Conservation (phyloP, 2,888 invertebrate species). For the Cotesia congregata region DNA sequence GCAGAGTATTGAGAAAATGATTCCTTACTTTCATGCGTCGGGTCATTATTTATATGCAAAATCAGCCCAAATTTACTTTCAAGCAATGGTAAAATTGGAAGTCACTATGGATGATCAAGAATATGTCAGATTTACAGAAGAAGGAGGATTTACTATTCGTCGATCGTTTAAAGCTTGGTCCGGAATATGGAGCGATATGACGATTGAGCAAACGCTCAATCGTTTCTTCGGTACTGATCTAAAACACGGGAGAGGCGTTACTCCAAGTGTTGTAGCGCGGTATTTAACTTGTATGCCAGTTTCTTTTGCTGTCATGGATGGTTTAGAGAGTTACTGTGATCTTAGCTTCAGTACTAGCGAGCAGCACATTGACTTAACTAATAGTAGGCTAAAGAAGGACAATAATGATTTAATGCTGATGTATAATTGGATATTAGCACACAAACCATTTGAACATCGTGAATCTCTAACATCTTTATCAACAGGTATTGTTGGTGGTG, state of each 20-base stretch:
- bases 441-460: slow-evolving; percentile 58
- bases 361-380: slow-evolving; percentile 65
- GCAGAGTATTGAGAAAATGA: slow-evolving; percentile 49
- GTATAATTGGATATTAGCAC: slow-evolving; percentile 57
- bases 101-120: slow-evolving; percentile 41
- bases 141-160: slow-evolving; percentile 46
- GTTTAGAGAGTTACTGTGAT: slow-evolving; percentile 58
- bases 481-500: slow-evolving; percentile 47
- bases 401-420: slow-evolving; percentile 54
- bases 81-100: slow-evolving; percentile 53
- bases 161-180: slow-evolving; percentile 46
- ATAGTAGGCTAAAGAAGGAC: slow-evolving; percentile 61
- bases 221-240: no score
- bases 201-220: slow-evolving; percentile 48
- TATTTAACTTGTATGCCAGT: slow-evolving; percentile 54
- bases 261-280: slow-evolving; percentile 12
- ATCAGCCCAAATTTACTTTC: slow-evolving; percentile 56
- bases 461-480: slow-evolving; percentile 48
- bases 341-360: slow-evolving; percentile 58
- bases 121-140: slow-evolving; percentile 41
- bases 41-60: slow-evolving; percentile 60
- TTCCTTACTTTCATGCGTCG: slow-evolving; percentile 54
- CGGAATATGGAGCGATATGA: slow-evolving; percentile 48
- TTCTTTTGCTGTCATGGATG: slow-evolving; percentile 57
- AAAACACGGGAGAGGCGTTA: slow-evolving; percentile 20